Base-by-base conservation (phyloP, 2,888 invertebrate genomes). In the Sarcophaga carnaria region DNA sequence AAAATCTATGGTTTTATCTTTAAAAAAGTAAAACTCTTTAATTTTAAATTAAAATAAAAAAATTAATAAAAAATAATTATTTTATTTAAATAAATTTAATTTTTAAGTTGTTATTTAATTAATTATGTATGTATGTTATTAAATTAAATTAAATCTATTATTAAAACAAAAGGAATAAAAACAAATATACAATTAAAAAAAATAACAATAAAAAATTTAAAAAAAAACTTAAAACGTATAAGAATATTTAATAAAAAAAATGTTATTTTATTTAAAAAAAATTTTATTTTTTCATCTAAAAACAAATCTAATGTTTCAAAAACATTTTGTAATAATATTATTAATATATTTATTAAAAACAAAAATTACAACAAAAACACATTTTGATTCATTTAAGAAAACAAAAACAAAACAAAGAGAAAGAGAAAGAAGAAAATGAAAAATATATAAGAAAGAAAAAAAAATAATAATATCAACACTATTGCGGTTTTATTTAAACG, bases 231-330 rank as follows among this genome's bases (percentile, higher is more conserved):
- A 75, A 69, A 78, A 79, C 49, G 20, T 66, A 71, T 64, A 59
- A 81, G 37, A 71, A 37, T 37, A 37, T 37, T 37, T 37, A 81
- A 77, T 71, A 78, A 63, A 83, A 79, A 79, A 75, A 75, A 49
- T 76, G 70, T 84, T 84, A 76, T 49, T 80, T 84, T 80, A 70
- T 84, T 84, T 84, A 47, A 83, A 86, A 54, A 49, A 54, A 54
- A 76, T 78, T 86, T 86, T 83, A 83, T 86, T 86, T 83, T 83
- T 83, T 80, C 86, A 86, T 86, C 83, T 86, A 72, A 80, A 83
- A 80, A 83, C 17, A 54, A 76, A 60, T 80, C 80, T 86, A 86
- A 83, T 83, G 86, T 86, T 86, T 86, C 80, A 74, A 86, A 86
- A 83, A 86, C 83, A 86, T 86, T 86, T 86, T 86, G 85, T 86